These are phyloP conservation scores for Leucosticte australis DNA, from an alignment of 2,113 vertebrate genomes.

Conservation along the genomic window DNA sequence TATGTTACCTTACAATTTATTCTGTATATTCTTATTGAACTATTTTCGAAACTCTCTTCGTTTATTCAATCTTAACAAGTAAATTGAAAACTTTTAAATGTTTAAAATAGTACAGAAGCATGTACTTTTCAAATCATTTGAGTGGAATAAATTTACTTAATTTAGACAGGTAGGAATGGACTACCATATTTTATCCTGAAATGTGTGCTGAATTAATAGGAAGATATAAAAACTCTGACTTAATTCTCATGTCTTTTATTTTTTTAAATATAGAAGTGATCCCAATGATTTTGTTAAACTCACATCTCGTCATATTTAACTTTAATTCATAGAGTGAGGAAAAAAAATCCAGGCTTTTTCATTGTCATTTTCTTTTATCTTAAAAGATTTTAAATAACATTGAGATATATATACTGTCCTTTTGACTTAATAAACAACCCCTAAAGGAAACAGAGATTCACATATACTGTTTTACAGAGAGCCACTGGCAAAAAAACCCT, in stretches of 20 bases:
- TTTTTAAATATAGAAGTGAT: background rate
- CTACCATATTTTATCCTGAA: background rate
- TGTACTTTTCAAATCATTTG: background rate
- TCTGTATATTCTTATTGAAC: background rate
- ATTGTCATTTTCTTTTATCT: background rate
- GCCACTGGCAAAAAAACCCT: accelerated
- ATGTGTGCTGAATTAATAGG: background rate
- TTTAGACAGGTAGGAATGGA: background rate
- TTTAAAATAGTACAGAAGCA: background rate
- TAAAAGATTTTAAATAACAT: background rate
- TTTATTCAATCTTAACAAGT: background rate
- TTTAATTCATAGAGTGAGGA: background rate
- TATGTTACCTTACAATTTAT: background rate
- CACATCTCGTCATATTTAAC: background rate
- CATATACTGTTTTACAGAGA: background rate
- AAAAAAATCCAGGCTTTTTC: background rate
- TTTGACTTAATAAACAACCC: background rate
- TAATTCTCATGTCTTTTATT: background rate
- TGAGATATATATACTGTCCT: background rate
- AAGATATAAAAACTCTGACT: background rate
- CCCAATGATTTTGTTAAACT: background rate
- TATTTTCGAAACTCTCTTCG: background rate
- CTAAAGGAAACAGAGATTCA: background rate
- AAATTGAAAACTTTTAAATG: background rate
- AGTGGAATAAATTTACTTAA: background rate